phyloP scores from a whole-genome alignment of 2,113 vertebrate species.

The Megaceryle maxima region DNA sequence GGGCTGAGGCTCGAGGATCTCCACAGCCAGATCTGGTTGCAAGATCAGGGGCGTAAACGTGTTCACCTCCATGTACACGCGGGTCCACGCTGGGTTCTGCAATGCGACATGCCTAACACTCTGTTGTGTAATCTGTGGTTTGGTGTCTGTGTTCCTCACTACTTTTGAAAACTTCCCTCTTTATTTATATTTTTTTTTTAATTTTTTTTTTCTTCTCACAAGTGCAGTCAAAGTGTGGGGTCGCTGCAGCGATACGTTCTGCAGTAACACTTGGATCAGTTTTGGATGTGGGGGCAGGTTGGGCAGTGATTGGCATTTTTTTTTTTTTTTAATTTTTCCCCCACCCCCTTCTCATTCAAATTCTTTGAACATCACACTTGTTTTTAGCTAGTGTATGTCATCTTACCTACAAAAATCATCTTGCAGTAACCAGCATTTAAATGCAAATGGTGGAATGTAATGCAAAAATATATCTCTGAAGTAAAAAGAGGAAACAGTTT shows the following conservation, averaged over 20 bases:
- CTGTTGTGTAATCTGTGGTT: conserved; percentile 64
- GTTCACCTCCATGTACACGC: not conserved
- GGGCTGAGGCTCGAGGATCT: not conserved
- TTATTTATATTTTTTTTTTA: not conserved
- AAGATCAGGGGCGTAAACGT: not conserved
- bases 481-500: conserved; percentile 65
- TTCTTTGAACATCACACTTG: conserved; percentile 64
- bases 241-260: not conserved
- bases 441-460: conserved; percentile 67
- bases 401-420: conserved; percentile 53
- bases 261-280: not conserved
- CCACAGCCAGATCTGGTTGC: not conserved
- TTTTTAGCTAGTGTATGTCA: conserved; percentile 40
- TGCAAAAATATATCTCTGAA: conserved; percentile 70
- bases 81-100: conserved; percentile 55
- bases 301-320: conserved; percentile 29
- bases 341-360: conserved; percentile 22
- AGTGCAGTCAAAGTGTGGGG: conserved; percentile 67
- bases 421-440: conserved; percentile 77
- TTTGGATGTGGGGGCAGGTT: conserved; percentile 27
- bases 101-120: conserved; percentile 46
- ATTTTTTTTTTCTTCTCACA: conserved; percentile 30
- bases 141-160: conserved; percentile 70
- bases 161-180: conserved; percentile 67
- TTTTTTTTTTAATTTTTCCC: not conserved